Evolutionary conservation across 2,888 invertebrate genomes (phyloP), one percentile per base, ranked within the genome.

Genomic region (Thera britannica): DNA sequence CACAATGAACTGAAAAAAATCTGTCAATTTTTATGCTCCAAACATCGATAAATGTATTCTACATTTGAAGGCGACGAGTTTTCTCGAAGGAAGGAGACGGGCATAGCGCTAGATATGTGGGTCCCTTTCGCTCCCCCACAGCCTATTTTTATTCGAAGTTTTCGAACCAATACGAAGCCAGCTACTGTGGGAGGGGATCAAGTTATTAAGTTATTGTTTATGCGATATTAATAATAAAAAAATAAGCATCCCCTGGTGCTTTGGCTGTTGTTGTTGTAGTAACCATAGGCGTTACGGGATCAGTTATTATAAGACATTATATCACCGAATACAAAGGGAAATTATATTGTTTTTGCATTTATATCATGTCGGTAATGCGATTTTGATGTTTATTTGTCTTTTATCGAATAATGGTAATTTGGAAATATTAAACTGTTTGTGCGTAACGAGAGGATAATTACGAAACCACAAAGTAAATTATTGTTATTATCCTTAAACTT

Each of bases 11-110:
- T 94, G 92, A 92, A 93, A 94, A 93, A 94, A 93, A 90, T 90
- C 93, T 92, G 92, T 92, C 93, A 94, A 94, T 94, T 94, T 94
- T 93, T 93, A 94, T 92, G 90, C 89, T 88, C 88, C 90, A 85
- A 92, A 90, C 93, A 92, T 93, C 93, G 90, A 93, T 92, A 92
- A 88, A 90, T 88, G 89, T 90, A 90, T 90, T 90, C 90, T 86
- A 91, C 88, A 87, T 92, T 92, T 88, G 90, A 89, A 88, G 83
- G 87, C 89, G 90, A 89, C 90, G 88, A 90, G 87, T 90, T 89
- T 88, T 89, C 83, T 86, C 73, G 86, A 75, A 81, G 46, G 84
- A 91, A 70, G 49, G 83, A 79, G 88, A 89, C 57, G 58, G 76
- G 58, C 34, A 12, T 62, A 82, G 38, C n/a, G 35, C 8, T 71